Evolutionary conservation across 2,113 vertebrate species (phyloP).

Genomic region (Indicator maculatus): DNA sequence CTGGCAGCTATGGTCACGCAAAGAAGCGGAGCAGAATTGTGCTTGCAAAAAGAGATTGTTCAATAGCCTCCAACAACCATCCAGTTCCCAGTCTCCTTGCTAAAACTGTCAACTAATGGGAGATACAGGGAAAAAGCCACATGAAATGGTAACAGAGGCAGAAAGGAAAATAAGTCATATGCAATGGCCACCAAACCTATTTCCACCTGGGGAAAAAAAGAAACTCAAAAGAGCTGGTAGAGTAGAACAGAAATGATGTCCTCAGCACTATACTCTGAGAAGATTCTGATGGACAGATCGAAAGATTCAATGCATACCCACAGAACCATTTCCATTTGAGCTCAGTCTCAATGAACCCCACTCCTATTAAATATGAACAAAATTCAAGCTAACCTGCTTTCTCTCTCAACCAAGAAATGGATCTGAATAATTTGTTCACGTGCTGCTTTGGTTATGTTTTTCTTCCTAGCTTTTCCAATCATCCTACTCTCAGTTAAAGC

Average conservation of each 20-base stretch:
- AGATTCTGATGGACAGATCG: neutral
- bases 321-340: neutral
- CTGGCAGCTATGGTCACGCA: neutral
- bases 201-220: neutral
- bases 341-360: neutral
- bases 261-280: neutral
- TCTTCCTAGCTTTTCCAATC: neutral
- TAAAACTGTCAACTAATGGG: neutral
- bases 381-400: neutral
- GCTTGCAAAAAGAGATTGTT: neutral
- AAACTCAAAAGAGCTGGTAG: neutral
- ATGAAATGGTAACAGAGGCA: neutral
- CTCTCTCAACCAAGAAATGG: neutral
- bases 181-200: neutral
- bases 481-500: neutral
- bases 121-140: neutral
- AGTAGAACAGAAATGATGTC: neutral
- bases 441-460: neutral
- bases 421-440: neutral
- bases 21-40: neutral
- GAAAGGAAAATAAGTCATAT: neutral
- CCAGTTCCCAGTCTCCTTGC: neutral
- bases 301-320: neutral
- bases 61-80: neutral
- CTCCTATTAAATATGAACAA: neutral